Base-by-base conservation (phyloP, 2,797 vertebrate genomes). In the Pempheris klunzingeri region DNA sequence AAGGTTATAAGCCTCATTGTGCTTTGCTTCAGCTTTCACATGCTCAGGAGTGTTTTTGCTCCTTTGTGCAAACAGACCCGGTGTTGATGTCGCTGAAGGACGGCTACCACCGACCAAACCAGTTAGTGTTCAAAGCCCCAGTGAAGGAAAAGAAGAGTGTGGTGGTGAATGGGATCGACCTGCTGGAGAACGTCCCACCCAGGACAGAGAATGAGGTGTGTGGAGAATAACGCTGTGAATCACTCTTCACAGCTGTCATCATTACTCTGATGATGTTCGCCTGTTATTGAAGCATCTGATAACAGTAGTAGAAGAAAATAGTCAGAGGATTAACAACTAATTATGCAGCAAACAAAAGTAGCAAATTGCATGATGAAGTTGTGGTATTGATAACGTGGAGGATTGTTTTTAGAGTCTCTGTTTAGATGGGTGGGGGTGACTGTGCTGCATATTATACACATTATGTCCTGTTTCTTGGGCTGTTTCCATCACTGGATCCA, bases 1-100 rank as follows among this genome's bases (percentile, higher is more conserved):
- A 30, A 38, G 14, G 7, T 13, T 6, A 9, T 28, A 2, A 59
- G 43, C 36, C n/a, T 60, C 3, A 43, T 20, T 5, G 32, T 59
- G 47, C 43, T 43, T 69, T 60, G 12, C 77, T 32, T 75, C 50
- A 5, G 10, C 57, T 71, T 78, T 70, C 22, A 58, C 39, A 9
- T 20, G 15, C 14, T 57, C 2, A 44, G 15, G 30, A 55, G 18
- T 36, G 14, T 52, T 75, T 77, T 34, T 79, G 30, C 46, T 71
- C 36, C 13, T 61, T 59, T 84, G n/a, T 83, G 18, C 66, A 49
- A 70, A 55, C 89, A 99, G 98, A 98, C 81, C 98, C 98, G 0
- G 96, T 99, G 74, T 90, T 99, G 92, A 96, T 99, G 94, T 99
- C 98, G 0, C 91, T 99, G 83, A 99, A 98, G 88, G 98, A 99